Base-by-base conservation (phyloP, 2,888 invertebrate genomes). In the Drosophila yooni region DNA sequence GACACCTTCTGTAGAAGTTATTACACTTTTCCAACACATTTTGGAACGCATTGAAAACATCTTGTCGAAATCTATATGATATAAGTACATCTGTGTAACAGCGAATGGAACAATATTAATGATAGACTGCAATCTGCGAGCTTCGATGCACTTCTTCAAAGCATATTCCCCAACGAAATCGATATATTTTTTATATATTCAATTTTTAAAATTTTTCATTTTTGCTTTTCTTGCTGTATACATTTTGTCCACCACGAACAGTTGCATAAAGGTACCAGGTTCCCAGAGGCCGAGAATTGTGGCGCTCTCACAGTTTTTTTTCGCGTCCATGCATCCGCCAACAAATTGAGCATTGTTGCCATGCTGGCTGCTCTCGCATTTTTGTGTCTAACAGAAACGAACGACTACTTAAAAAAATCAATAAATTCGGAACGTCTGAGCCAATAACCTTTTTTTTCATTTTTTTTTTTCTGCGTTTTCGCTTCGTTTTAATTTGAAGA, bases 291-390 rank as follows among this genome's bases (percentile, higher is more conserved):
- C 38, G 31, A 57, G 34, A 46, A 53, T 58, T 34, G 48, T 50
- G 53, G 54, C 58, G 62, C 57, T 56, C 51, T 61, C 51, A 18
- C 18, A 36, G 29, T 52, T 21, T 34, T 33, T 18, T 13, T 13
- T 40, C 46, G 27, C 36, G 29, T 60, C 38, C 54, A 65, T 65
- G 66, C 65, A 70, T 61, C 46, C 40, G 43, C 56, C 73, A 78
- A 69, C 64, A 34, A 68, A 60, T 68, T 60, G 25, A 52, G 60
- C 53, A 60, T 78, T 78, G 76, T 78, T 78, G 69, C 68, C 59
- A 76, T 46, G 76, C 51, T 60, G 74, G 43, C 75, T 54, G 57
- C 66, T 58, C 61, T 57, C 70, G 54, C 51, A 21, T 48, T 48
- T 57, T 48, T 61, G 60, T 74, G 51, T 69, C 76, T 73, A 69